A percentile compares a stretch with the other conserved stretches of the same genome.
These are phyloP conservation scores for Bucco capensis DNA, from an alignment of 2,113 vertebrate species.

Conservation along the genomic window DNA sequence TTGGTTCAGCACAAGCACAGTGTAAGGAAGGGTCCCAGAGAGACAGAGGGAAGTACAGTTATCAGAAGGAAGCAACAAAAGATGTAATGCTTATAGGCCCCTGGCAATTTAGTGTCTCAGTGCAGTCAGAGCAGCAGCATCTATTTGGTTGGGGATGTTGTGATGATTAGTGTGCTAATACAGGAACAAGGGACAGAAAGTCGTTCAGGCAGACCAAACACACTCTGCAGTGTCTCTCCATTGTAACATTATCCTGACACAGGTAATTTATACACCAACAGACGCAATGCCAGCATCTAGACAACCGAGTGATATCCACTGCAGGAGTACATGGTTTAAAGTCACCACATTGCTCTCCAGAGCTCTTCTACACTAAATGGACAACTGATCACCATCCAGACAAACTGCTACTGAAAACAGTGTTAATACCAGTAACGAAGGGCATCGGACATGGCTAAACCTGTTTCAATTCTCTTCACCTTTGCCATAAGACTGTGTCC, in stretches of 20 bases:
- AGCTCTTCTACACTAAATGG: background rate
- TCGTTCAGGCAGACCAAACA: background rate
- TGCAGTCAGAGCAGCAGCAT: background rate
- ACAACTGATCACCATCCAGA: background rate
- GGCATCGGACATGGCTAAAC: rapidly evolving
- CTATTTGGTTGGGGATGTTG: rapidly evolving
- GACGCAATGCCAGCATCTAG: background rate
- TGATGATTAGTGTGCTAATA: background rate
- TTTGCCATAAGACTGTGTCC: background rate
- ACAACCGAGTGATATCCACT: rapidly evolving
- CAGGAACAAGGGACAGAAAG: background rate
- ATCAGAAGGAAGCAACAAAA: background rate
- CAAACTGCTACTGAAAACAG: background rate
- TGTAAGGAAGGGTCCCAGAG: background rate
- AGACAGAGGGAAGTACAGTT: background rate
- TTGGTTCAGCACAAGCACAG: background rate
- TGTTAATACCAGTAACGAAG: background rate
- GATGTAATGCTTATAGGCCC: background rate
- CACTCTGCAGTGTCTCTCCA: background rate
- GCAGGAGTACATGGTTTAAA: background rate
- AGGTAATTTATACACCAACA: background rate
- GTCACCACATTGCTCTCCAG: background rate
- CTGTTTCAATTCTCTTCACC: background rate
- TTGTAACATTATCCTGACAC: background rate
- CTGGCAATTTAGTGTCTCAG: background rate